Base-by-base conservation (phyloP, 2,888 invertebrate species). In the Ryuthela nishihirai region DNA sequence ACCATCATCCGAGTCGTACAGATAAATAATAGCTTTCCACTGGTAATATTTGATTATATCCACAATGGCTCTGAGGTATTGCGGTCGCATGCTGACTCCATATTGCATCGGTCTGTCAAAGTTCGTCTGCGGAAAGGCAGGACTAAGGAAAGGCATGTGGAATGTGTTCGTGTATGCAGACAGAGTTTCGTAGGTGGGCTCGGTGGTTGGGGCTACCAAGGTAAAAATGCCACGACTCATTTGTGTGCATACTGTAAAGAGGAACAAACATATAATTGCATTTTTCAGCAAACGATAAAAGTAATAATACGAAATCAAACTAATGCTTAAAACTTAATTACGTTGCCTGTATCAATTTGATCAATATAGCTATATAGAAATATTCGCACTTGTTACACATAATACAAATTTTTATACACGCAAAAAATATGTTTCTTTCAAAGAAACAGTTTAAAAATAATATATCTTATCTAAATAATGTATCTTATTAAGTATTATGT, bases 91-190 rank as follows among this genome's bases (percentile, higher is more conserved):
- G 75, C 53, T 55, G 42, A 65, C 47, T 3, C 62, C 64, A 58
- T 64, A 65, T 29, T 45, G 50, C 38, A 54, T 45, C 7, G 58
- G 60, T 26, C 55, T 53, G 38, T 56, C 34, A 25, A 40, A 42
- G 34, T 42, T 54, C 18, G 47, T 46, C 32, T 62, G 54, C 32
- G 64, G 62, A 25, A 64, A 43, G 10, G 64, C 50, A 24, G 64
- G 64, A 41, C 62, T 63, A 20, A 63, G 35, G 48, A 64, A 53
- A 29, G 64, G 64, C 50, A 65, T 60, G 78, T 93, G 90, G 74
- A 93, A 93, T 45, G 92, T 91, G 76, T 93, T 92, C 71, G 89
- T 88, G 77, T 92, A 93, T 18, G 92, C 92, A 74, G 92, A 91
- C 46, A 93, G 80, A 4, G 91, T 92, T 77, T 92, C 91, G 74